Base-by-base conservation (phyloP, 2,888 invertebrate species). In the Busseola fusca region DNA sequence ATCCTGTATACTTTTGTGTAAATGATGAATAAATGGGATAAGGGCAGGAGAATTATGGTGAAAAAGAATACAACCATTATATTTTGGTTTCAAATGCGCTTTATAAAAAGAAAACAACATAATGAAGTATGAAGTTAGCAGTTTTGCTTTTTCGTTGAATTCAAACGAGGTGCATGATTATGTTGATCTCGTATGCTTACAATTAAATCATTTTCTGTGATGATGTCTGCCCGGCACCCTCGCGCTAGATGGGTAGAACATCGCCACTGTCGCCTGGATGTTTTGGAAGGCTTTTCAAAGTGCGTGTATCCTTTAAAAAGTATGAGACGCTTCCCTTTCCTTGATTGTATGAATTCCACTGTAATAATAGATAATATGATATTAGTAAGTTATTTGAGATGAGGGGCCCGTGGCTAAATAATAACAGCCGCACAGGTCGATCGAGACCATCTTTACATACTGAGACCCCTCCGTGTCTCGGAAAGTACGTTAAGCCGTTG, bases 221-320 rank as follows among this genome's bases (percentile, higher is more conserved):
- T 57, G 27, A 74, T 71, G 7, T 76, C 59, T 4, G 77, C 74
- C 14, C 74, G 70, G 14, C 74, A 74, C 25, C 74, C 74, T 30
- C 71, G 48, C 1, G 58, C 27, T 21, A 70, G 40, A 12, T 74
- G 74, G 6, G 74, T 74, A 34, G 75, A 62, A 71, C 80, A 72
- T 0, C 74, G 71, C 74, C 77, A 73, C 37, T 42, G 75, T 54
- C 27, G 66, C 60, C 54, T 70, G 60, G 2, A 70, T 40, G 70
- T 86, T 84, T 74, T 74, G 18, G 74, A 74, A 7, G 74, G 74
- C 14, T 66, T 30, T 58, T 69, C 59, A 27, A 37, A 74, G 50
- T 74, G 68, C 14, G 60, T 69, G 37, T 74, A 75, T 1, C 74
- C 52, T 16, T 68, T 76, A 9, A 62, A 65, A 52, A 58, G 30